Conservation (phyloP, 2,797 vertebrate species). For the Helicolenus hilgendorfi region DNA sequence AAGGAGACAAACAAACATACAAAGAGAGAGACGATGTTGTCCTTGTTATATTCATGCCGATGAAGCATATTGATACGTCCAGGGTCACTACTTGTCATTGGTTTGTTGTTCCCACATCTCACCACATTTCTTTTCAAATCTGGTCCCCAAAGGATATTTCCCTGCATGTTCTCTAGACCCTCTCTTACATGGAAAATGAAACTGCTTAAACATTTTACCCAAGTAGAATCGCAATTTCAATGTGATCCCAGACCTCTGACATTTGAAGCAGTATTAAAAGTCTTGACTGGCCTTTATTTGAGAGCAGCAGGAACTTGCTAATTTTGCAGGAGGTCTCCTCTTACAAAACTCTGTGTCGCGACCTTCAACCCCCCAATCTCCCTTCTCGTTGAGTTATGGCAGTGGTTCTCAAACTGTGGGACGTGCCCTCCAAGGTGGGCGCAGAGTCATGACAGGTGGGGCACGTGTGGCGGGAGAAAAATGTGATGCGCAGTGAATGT, state of each 20-base stretch:
- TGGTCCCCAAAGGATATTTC: neutral
- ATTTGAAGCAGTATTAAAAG: conserved; percentile 31
- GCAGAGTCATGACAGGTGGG: too few relatives aligned
- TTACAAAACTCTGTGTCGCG: neutral
- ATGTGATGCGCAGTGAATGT: too few relatives aligned
- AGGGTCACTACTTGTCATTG: neutral
- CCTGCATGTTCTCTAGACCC: neutral
- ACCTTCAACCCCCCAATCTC: neutral
- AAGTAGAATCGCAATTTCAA: conserved; percentile 13
- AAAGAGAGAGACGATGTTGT: neutral
- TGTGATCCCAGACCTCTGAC: conserved; percentile 17
- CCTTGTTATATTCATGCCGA: neutral
- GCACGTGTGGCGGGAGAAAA: rapidly evolving
- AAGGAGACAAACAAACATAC: neutral
- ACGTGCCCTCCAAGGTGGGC: too few relatives aligned
- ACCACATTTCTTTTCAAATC: neutral
- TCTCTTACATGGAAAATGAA: neutral
- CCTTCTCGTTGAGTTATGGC: neutral
- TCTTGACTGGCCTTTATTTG: conserved; percentile 31
- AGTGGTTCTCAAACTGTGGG: too few relatives aligned
- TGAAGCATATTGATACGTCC: neutral
- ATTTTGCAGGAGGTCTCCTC: conserved; percentile 20
- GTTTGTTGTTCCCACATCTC: neutral
- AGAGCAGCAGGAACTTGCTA: conserved; percentile 21
- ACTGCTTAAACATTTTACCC: conserved; percentile 1